These are phyloP conservation scores for Dicyrtomina minuta DNA, from an alignment of 2,888 invertebrate species.

Conservation along the genomic window DNA sequence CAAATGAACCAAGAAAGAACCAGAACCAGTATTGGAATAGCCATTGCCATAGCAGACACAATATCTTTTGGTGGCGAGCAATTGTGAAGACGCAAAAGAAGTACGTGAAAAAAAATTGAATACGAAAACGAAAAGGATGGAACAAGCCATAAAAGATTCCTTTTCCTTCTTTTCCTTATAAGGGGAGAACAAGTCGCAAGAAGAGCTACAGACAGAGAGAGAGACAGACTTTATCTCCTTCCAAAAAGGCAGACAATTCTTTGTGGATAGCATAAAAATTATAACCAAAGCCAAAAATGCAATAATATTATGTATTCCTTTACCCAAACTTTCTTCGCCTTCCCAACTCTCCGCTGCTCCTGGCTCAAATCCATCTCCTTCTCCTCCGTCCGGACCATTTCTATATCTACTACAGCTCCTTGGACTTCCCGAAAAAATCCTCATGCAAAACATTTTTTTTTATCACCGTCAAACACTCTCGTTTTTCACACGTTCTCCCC, in stretches of 20 bases:
- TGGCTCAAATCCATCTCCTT: conserved; percentile 16
- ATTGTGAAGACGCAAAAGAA: not conserved
- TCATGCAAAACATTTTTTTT: conserved; percentile 51
- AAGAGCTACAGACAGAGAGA: not conserved
- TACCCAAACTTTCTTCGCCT: conserved; percentile 53
- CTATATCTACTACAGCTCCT: conserved; percentile 20
- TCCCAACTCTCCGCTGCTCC: conserved; percentile 50
- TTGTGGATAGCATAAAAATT: conserved; percentile 6
- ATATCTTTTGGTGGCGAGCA: too few species aligned
- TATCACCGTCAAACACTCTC: conserved; percentile 19
- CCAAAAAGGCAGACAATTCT: not conserved
- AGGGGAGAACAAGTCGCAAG: conserved; percentile 13
- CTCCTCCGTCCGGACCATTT: conserved; percentile 39
- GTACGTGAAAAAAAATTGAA: not conserved
- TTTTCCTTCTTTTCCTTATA: conserved; percentile 13
- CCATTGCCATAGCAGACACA: too few species aligned
- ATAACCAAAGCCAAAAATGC: too few species aligned
- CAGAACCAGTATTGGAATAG: too few species aligned
- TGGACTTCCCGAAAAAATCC: conserved; percentile 50
- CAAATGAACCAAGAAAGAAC: too few species aligned
- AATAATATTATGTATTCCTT: too few species aligned
- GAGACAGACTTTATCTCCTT: conserved; percentile 3
- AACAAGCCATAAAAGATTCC: conserved; percentile 1
- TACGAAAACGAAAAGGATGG: not conserved
- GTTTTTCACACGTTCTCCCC: not conserved